phyloP scores from a whole-genome alignment of 37 sponge, comb jelly and placozoan genomes.

The Aphrocallistes beatrix region DNA sequence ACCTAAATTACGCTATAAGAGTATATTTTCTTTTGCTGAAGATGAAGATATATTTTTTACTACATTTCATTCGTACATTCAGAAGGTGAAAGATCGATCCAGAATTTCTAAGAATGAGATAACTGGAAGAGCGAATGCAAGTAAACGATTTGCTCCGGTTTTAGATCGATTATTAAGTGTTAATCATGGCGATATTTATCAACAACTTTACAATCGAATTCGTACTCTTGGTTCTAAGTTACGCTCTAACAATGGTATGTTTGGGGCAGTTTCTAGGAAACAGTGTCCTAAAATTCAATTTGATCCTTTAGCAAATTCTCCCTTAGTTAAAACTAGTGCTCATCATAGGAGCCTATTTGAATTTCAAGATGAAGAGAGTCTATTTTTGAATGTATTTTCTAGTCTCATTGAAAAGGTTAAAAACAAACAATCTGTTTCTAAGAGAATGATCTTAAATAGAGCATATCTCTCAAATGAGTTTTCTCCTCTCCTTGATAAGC shows the following conservation, averaged over 20 bases:
- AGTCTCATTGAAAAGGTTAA: background rate
- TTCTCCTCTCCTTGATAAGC: background rate
- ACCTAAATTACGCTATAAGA: background rate
- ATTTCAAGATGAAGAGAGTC: background rate
- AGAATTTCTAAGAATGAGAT: background rate
- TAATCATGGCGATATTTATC: background rate
- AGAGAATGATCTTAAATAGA: background rate
- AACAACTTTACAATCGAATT: background rate
- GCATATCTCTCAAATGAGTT: background rate
- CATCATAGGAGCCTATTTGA: background rate
- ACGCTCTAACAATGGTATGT: background rate
- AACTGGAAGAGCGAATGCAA: background rate
- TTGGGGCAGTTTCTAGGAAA: background rate
- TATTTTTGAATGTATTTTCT: background rate
- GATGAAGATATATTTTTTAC: background rate
- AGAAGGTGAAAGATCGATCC: background rate
- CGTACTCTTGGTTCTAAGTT: background rate
- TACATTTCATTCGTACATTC: background rate
- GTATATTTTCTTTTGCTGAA: background rate
- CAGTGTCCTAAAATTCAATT: background rate
- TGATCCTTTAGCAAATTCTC: background rate
- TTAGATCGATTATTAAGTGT: background rate
- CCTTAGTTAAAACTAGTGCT: background rate
- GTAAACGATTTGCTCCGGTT: background rate
- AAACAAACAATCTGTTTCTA: background rate